Conservation (phyloP, 1,140 invertebrate species). For the Cydia fagiglandana region DNA sequence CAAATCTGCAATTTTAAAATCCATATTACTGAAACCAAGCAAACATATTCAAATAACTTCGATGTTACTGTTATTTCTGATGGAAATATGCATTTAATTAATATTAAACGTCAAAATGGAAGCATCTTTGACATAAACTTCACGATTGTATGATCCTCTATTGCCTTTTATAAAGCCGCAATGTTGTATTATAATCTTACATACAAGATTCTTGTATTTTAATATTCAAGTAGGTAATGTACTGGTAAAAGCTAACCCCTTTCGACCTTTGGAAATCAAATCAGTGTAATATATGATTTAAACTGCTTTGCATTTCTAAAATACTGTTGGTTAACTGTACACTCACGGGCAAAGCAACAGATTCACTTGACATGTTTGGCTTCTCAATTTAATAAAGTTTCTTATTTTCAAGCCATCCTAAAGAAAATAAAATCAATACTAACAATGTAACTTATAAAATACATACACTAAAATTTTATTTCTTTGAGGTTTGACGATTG, state of each 20-base stretch:
- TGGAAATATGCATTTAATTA: conserved; percentile 6
- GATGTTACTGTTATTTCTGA: not conserved
- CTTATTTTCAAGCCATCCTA: no score
- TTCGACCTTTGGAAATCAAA: conserved; percentile 2
- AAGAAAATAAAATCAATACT: no score
- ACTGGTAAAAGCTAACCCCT: not conserved
- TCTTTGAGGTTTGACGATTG: no score
- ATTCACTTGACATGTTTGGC: no score
- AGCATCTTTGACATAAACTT: not conserved
- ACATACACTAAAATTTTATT: no score
- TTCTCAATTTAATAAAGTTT: no score
- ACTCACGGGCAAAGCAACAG: not conserved
- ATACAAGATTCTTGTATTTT: conserved; percentile 6
- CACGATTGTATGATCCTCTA: not conserved
- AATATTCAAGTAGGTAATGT: conserved; percentile 12
- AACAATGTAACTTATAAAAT: no score
- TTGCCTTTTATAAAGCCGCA: not conserved
- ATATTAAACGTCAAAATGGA: not conserved
- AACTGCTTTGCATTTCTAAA: conserved; percentile 4
- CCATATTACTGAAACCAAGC: not conserved
- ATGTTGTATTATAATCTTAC: not conserved
- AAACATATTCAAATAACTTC: not conserved
- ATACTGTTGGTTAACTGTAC: not conserved
- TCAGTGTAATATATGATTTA: not conserved
- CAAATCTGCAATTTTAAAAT: not conserved